Percentiles rank a stretch among this genome's conserved stretches.
These are phyloP conservation scores for Tiliacea citrago DNA, from an alignment of 2,888 invertebrate species.

Conservation along the genomic window DNA sequence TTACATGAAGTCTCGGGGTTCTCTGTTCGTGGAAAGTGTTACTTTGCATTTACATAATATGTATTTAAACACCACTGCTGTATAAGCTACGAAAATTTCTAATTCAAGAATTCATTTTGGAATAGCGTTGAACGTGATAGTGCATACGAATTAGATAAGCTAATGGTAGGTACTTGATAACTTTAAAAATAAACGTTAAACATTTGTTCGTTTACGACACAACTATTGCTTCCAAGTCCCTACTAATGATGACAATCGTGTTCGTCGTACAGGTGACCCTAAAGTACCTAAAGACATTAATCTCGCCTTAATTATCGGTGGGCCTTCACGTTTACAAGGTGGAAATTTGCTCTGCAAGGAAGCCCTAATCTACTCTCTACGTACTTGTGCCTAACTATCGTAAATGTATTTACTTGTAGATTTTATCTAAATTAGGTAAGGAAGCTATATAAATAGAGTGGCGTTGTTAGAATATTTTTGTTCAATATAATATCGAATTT, in stretches of 20 bases:
- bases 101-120: not conserved
- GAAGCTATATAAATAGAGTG: slow-evolving; percentile 24
- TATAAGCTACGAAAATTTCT: slow-evolving; percentile 5
- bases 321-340: slow-evolving; percentile 67
- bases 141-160: slow-evolving; percentile 42
- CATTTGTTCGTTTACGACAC: slow-evolving; percentile 17
- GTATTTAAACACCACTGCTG: slow-evolving; percentile 18
- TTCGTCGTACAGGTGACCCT: slow-evolving; percentile 54
- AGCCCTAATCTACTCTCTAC: slow-evolving; percentile 62
- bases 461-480: slow-evolving; percentile 11
- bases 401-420: slow-evolving; percentile 52
- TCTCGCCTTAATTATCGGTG: slow-evolving; percentile 70
- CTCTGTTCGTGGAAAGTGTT: slow-evolving; percentile 1
- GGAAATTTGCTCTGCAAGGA: slow-evolving; percentile 71
- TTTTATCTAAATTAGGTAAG: slow-evolving; percentile 51
- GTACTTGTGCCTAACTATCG: slow-evolving; percentile 43
- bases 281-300: slow-evolving; percentile 64
- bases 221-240: slow-evolving; percentile 42
- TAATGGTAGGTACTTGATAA: slow-evolving; percentile 4
- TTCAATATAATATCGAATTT: not conserved
- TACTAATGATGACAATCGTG: slow-evolving; percentile 54
- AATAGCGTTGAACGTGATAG: slow-evolving; percentile 33
- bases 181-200: slow-evolving; percentile 26
- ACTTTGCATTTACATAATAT: slow-evolving; percentile 18
- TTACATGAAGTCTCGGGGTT: not conserved